Percentiles rank a stretch among this genome's conserved stretches.
Evolutionary conservation across 2,888 invertebrate species (phyloP).

Genomic region (Limnephilus rhombicus): DNA sequence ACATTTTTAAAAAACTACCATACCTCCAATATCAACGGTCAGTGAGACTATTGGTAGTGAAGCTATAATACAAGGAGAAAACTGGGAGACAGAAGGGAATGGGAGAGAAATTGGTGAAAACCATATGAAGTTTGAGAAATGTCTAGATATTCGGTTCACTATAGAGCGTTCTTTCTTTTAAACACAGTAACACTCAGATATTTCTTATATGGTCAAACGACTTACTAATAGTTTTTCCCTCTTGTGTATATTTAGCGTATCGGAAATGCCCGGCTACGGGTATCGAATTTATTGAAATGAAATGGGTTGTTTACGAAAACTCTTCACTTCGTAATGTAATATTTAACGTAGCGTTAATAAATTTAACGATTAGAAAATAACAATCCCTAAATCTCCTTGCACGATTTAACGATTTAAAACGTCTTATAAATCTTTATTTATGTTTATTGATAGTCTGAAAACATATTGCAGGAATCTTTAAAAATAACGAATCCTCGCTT

Average conservation of each 20-base stretch:
- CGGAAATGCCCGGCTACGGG: neutral
- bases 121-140: no score
- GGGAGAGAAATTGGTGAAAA: neutral
- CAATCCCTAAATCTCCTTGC: neutral
- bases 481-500: neutral
- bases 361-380: neutral
- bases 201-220: neutral
- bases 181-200: no score
- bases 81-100: neutral
- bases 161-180: neutral
- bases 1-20: no score
- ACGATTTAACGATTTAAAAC: neutral
- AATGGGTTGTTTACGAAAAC: neutral
- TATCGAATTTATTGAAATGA: neutral
- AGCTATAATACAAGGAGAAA: neutral
- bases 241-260: neutral
- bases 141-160: neutral
- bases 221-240: neutral
- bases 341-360: neutral
- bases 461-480: constrained; percentile 32
- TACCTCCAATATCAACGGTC: neutral
- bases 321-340: neutral
- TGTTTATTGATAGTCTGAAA: constrained; percentile 31
- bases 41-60: neutral
- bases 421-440: constrained; percentile 34